Percentiles rank a stretch among this genome's conserved stretches.
These are phyloP conservation scores for Sympetrum striolatum DNA, from an alignment of 2,888 invertebrate genomes.

Conservation along the genomic window DNA sequence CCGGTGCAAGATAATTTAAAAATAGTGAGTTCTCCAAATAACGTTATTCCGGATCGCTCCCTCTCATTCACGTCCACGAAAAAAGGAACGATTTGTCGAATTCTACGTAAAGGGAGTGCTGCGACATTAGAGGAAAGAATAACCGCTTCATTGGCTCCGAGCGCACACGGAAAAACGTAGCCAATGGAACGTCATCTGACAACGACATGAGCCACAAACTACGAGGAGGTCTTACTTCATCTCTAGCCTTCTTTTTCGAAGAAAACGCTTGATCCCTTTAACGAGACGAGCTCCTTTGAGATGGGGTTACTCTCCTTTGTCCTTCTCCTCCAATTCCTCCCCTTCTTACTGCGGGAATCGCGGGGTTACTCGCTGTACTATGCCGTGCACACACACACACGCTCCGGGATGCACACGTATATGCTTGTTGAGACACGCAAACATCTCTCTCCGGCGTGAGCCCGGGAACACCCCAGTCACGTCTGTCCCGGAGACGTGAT, in stretches of 20 bases:
- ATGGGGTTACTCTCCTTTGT: neutral
- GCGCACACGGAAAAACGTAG: neutral
- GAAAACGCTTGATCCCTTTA: neutral
- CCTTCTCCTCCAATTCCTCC: neutral
- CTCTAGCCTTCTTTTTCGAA: neutral
- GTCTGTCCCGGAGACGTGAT: neutral
- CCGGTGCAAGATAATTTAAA: too few species aligned
- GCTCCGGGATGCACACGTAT: neutral
- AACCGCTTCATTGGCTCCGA: neutral
- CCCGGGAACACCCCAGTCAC: neutral
- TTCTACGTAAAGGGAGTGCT: too few species aligned
- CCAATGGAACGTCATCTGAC: neutral
- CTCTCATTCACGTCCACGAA: too few species aligned
- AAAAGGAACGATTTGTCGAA: too few species aligned
- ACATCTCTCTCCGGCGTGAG: neutral
- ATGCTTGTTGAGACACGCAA: neutral
- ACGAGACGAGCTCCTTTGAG: neutral
- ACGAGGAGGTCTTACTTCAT: neutral
- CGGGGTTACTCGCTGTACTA: neutral
- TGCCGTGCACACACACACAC: neutral
- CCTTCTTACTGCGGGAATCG: neutral
- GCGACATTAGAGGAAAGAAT: neutral
- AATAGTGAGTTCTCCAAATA: too few species aligned
- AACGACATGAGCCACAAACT: neutral
- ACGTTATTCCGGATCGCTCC: too few species aligned